Evolutionary conservation across 2,888 invertebrate genomes (phyloP), one percentile per base, ranked within the genome.

Genomic region (Pemphredon lugubris): DNA sequence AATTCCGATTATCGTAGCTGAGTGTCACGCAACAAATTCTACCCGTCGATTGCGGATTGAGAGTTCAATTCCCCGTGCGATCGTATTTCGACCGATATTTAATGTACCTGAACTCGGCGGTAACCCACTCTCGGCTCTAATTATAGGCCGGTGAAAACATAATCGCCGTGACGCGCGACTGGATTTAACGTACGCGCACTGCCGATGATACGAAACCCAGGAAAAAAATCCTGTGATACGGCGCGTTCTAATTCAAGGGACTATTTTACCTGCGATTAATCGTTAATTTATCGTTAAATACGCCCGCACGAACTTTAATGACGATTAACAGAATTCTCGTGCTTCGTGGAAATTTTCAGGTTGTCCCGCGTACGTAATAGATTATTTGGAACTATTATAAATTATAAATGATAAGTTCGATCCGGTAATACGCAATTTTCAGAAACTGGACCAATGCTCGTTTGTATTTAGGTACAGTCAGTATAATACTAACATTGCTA

Each of bases 61-160:
- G 58, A 58, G 69, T 65, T 65, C 54, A 70, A 74, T 70, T 75
- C 65, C 65, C 65, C 13, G 34, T 40, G 45, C 58, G 59, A 37
- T 59, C 63, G 74, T 64, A 34, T 65, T 65, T 40, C 42, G 16
- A 7, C 47, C 55, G 59, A 75, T 77, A 75, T 77, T 78, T 75
- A 78, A 78, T 66, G 75, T 63, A 66, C 53, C 44, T 57, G 51
- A 75, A 68, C 63, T 58, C 72, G 47, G 53, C 39, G 67, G 77
- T 74, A 61, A 68, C 61, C 75, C 71, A 63, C 63, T 70, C 70
- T 70, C 77, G 54, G 67, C 67, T 64, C 70, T 80, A 79, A 80
- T 78, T 78, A 78, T 68, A 65, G 59, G 21, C 65, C 67, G 68
- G 61, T 75, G 79, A 77, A 69, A 77, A 77, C 78, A 75, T 79